Percentiles rank a stretch among this genome's conserved stretches.
These are phyloP conservation scores for Zosterops lateralis DNA, from an alignment of 2,113 vertebrate species.

Conservation along the genomic window DNA sequence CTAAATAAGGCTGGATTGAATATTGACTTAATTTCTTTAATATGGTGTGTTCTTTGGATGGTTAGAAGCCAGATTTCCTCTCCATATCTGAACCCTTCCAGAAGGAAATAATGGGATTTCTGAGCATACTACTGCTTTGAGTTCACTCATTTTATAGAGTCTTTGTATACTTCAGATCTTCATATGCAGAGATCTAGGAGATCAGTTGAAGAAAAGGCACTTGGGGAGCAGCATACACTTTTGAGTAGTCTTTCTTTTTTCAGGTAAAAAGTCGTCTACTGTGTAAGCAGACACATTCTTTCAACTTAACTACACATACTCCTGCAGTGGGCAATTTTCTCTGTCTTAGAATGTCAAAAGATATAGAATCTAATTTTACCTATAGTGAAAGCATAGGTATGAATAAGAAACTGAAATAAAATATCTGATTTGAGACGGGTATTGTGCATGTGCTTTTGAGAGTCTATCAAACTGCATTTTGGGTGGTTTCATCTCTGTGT, in stretches of 20 bases:
- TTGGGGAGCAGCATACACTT: not conserved
- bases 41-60: not conserved
- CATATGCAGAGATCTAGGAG: not conserved
- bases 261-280: not conserved
- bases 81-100: not conserved
- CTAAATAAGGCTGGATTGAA: not conserved
- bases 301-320: not conserved
- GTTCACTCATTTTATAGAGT: not conserved
- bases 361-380: not conserved
- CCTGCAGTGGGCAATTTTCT: not conserved
- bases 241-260: not conserved
- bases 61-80: not conserved
- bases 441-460: fast-evolving
- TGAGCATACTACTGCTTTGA: not conserved
- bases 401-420: not conserved
- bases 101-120: not conserved
- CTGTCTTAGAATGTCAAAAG: not conserved
- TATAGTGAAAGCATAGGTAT: not conserved
- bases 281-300: not conserved
- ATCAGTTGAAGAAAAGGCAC: not conserved
- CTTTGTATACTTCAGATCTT: not conserved
- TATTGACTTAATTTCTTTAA: not conserved
- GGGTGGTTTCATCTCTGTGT: not conserved
- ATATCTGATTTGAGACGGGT: not conserved
- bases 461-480: not conserved